phyloP scores from a whole-genome alignment of 2,888 invertebrate species.

The Acrocera orbiculus region DNA sequence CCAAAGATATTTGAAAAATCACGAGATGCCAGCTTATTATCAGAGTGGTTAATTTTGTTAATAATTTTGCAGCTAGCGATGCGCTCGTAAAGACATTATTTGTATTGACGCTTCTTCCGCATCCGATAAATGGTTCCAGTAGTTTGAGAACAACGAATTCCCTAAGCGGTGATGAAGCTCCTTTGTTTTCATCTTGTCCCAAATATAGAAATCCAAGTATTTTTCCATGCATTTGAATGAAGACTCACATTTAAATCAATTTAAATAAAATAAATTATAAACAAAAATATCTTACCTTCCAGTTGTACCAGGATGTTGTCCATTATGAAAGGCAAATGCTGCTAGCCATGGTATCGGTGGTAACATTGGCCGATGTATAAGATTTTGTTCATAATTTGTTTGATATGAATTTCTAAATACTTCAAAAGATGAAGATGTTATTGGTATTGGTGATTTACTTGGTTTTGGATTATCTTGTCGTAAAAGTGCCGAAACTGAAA shows the following conservation, averaged over 20 bases:
- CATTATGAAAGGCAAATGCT: conserved; percentile 30
- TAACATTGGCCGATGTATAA: conserved; percentile 28
- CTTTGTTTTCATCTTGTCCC: conserved; percentile 11
- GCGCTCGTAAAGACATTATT: conserved; percentile 7
- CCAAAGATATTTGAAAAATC: too few relatives aligned
- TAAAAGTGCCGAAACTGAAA: conserved; percentile 66
- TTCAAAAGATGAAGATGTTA: conserved; percentile 29
- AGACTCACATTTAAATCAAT: too few relatives aligned
- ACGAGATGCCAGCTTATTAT: too few relatives aligned
- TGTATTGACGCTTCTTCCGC: conserved; percentile 6
- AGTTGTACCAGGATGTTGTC: conserved; percentile 22
- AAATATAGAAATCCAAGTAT: conserved; percentile 16
- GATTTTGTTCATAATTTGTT: conserved; percentile 26
- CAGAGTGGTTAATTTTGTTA: conserved; percentile 4
- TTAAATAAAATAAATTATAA: conserved; percentile 23
- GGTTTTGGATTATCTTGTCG: conserved; percentile 59
- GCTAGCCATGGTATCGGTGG: conserved; percentile 30
- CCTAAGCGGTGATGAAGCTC: conserved; percentile 5
- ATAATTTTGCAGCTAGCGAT: conserved; percentile 4
- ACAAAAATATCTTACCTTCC: conserved; percentile 20
- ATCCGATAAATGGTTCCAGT: conserved; percentile 5
- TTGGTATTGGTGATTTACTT: conserved; percentile 29
- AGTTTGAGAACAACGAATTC: conserved; percentile 5
- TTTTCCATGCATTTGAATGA: too few relatives aligned
- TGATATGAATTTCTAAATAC: conserved; percentile 35